Evolutionary conservation across 2,113 vertebrate genomes (phyloP).

Genomic region (human): GRCh38 chr3:159359001-159359500

Average conservation of each 20-base stretch:
- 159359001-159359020: no score
- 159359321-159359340: background rate
- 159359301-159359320: constrained; percentile 43
- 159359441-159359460: constrained; percentile 46
- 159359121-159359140: no score
- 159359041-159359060: no score
- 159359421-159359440: background rate
- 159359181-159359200: no score
- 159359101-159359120: no score
- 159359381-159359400: constrained; percentile 17
- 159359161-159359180: no score
- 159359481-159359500: constrained; percentile 1
- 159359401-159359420: constrained; percentile 24
- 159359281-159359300: constrained; percentile 45
- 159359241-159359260: constrained; percentile 28
- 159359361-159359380: background rate
- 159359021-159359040: no score
- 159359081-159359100: no score
- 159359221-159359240: background rate
- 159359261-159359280: constrained; percentile 38
- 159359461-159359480: background rate
- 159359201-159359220: no score
- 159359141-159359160: no score
- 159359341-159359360: background rate
- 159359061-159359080: no score